Evolutionary conservation across 1,140 invertebrate species (phyloP).

Genomic region (Penaeus japonicus): DNA sequence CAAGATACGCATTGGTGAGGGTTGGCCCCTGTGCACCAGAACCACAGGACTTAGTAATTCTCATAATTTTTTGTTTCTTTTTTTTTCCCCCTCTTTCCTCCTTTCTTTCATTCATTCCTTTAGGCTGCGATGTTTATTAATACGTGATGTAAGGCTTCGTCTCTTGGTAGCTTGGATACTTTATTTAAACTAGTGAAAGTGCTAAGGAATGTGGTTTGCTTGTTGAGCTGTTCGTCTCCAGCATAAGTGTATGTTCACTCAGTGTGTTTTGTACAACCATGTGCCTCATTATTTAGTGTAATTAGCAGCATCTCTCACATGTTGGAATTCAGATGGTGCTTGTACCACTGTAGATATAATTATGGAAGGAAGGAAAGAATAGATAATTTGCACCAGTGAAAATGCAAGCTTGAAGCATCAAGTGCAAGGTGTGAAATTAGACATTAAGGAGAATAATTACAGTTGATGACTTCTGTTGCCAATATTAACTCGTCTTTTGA

Average conservation of each 20-base stretch:
- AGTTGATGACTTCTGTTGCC: too few relatives aligned
- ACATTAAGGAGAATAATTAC: too few relatives aligned
- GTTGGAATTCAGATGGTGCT: constrained; percentile 51
- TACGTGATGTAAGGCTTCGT: constrained; percentile 13
- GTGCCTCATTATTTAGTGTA: constrained; percentile 58
- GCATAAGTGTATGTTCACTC: constrained; percentile 47
- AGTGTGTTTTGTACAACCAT: constrained; percentile 58
- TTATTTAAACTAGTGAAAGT: background rate
- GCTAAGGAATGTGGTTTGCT: background rate
- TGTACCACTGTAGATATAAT: constrained; percentile 15
- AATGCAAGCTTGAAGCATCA: constrained; percentile 36
- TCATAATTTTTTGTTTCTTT: too few relatives aligned
- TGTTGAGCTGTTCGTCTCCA: constrained; percentile 27
- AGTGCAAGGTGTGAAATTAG: constrained; percentile 37
- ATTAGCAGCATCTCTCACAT: constrained; percentile 55
- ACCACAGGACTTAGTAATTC: too few relatives aligned
- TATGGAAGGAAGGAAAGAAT: constrained; percentile 25
- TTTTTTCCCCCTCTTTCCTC: too few relatives aligned
- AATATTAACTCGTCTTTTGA: background rate
- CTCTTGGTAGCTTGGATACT: background rate
- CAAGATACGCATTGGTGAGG: too few relatives aligned
- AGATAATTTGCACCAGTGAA: background rate
- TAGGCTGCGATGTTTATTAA: constrained; percentile 13
- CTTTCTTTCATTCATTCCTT: background rate
- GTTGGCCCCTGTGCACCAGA: too few relatives aligned